Percentiles rank a stretch among this genome's conserved stretches.
These are phyloP conservation scores for Medauroidea extradentata DNA, from an alignment of 1,140 invertebrate species.

Conservation along the genomic window DNA sequence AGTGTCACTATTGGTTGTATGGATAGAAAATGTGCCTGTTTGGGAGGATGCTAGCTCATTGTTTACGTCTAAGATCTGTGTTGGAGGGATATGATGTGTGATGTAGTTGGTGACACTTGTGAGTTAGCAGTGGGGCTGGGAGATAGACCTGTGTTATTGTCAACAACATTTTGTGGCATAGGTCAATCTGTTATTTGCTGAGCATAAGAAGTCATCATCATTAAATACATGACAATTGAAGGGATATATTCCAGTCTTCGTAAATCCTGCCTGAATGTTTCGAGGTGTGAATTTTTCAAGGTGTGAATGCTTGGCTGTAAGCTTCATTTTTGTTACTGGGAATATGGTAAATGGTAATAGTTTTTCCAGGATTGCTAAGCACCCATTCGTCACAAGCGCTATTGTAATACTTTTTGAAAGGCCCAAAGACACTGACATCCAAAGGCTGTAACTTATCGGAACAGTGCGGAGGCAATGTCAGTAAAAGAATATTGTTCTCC, in stretches of 20 bases:
- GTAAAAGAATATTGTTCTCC: too few relatives aligned
- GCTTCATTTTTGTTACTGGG: too few relatives aligned
- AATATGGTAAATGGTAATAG: too few relatives aligned
- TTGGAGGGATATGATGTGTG: neutral
- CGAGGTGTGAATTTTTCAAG: too few relatives aligned
- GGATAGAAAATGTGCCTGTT: neutral
- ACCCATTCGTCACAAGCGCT: constrained; percentile 21
- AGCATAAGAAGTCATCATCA: neutral
- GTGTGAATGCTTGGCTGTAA: too few relatives aligned
- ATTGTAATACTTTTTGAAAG: constrained; percentile 21
- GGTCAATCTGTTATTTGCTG: neutral
- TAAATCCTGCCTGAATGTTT: constrained; percentile 2
- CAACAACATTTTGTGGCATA: neutral
- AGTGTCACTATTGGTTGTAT: neutral
- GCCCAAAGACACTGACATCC: too few relatives aligned
- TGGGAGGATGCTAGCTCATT: neutral
- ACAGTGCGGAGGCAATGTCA: too few relatives aligned
- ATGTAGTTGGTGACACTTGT: too few relatives aligned
- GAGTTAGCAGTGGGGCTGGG: too few relatives aligned
- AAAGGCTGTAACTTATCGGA: too few relatives aligned
- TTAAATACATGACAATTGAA: constrained; percentile 35
- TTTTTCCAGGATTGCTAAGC: constrained; percentile 22
- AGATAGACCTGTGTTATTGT: too few relatives aligned
- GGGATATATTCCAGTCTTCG: constrained; percentile 37
- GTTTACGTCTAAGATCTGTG: neutral